A percentile compares a stretch with the other conserved stretches of the same genome.
phyloP scores from a whole-genome alignment of 2,797 vertebrate species.

The Sylvilagus floridanus region DNA sequence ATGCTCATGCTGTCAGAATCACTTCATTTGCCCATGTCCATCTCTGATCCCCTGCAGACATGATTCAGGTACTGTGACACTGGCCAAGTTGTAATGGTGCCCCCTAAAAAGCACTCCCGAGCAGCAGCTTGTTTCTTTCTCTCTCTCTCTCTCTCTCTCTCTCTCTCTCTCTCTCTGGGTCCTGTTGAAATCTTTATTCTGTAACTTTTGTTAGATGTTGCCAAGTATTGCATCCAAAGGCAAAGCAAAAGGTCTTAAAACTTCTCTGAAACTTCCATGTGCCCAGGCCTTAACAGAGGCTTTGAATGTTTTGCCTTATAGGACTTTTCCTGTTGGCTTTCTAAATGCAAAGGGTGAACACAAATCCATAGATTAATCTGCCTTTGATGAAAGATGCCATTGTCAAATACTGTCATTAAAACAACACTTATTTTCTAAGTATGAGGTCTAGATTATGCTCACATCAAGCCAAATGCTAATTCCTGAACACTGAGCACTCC shows the following conservation, averaged over 20 bases:
- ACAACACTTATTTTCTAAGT: neutral
- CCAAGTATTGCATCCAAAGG: constrained; percentile 43
- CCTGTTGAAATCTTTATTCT: neutral
- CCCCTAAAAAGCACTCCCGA: neutral
- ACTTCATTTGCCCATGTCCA: neutral
- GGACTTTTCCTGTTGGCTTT: neutral
- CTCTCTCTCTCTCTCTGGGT: neutral
- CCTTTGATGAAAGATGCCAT: neutral
- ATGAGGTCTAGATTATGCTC: neutral
- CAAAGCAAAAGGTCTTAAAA: constrained; percentile 40
- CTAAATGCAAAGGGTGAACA: neutral
- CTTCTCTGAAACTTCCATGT: neutral
- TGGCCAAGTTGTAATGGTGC: neutral
- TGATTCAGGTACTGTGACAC: neutral
- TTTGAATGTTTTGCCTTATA: neutral
- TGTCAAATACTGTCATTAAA: neutral
- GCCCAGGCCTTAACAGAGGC: neutral
- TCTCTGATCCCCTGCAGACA: neutral
- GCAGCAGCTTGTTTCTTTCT: neutral
- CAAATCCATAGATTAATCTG: neutral
- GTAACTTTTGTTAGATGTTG: constrained; percentile 17
- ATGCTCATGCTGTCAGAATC: neutral
- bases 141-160: too few species aligned
- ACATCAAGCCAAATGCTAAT: neutral
- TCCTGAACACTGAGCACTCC: neutral